Evolutionary conservation across 2,113 vertebrate species (phyloP), one percentile per base, ranked within the genome.

Genomic region (Toxotes chatareus): DNA sequence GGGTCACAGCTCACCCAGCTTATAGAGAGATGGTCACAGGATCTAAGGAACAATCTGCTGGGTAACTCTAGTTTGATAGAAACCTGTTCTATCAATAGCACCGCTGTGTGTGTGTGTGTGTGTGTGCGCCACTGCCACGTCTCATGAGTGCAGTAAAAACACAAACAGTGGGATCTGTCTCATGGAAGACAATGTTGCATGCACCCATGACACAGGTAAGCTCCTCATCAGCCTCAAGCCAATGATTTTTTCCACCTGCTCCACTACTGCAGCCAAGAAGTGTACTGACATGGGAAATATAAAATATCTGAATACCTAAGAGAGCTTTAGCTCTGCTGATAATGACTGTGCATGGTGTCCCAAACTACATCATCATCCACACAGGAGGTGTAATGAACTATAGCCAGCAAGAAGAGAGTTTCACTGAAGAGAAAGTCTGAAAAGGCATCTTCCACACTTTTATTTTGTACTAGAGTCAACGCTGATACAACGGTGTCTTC

Each of bases 1-100:
- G 91, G 91, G 89, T 93, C 92, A 92, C 88, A 89, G 86, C 92
- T 93, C 90, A 74, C 86, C 89, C 91, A 61, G 88, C 85, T 84
- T 75, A 88, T 77, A 85, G 79, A 78, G 86, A 79, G 81, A 90
- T 89, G 83, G 77, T 90, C 90, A 92, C 82, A 85, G 83, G 88
- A 93, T 92, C 86, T 80, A 40, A 87, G 89, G 88, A 91, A 87
- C 89, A 91, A 90, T 92, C 91, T 92, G 92, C 91, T 65, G 82
- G 80, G 74, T 65, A 88, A 88, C 87, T 89, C 63, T 12, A 86
- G 85, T 79, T 85, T 77, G 86, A 82, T 10, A 75, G 66, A 88
- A 83, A 88, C 86, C 76, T 71, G 68, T 63, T 85, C 81, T 42
- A 57, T 55, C 53, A 53, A 77, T 34, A 57, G 60, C 49, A 14